Evolutionary conservation across 2,888 invertebrate genomes (phyloP), one percentile per base, ranked within the genome.

Genomic region (Drosophila merina): DNA sequence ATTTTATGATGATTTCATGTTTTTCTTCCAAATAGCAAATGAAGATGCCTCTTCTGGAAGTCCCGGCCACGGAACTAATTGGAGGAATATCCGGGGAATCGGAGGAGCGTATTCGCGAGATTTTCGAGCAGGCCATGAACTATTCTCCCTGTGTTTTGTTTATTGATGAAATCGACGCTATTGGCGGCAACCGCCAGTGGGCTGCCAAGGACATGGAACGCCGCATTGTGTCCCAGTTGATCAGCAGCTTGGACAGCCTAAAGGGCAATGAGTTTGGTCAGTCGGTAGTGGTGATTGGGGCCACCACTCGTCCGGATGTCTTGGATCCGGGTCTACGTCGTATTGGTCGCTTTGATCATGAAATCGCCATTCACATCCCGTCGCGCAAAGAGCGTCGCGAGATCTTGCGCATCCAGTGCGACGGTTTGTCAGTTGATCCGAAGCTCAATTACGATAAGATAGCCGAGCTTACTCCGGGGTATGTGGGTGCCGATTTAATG

Each of bases 121-220:
- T 99, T 10, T 99, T 99, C 92, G 96, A 97, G 40, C 94, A 96
- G 88, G 98, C 98, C 1, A 97, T 97, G 3, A 91, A 92, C 62
- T 91, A 93, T 62, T 94, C 96, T 8, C 97, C 97, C 0, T 96
- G 97, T 90, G 94, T 99, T 10, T 92, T 99, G 40, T 98, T 99
- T 89, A 95, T 99, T 72, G 99, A 99, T 92, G 98, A 99, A 93
- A 97, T 99, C 68, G 99, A 99, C 93, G 95, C 97, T n/a, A 96
- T 99, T 48, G 97, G 97, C 33, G 96, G 96, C 4, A 97, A 97
- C 90, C 93, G 98, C 88, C 95, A 97, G 60, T 95, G 95, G 83
- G 97, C 97, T 2, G 96, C 97, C 85, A 96, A 96, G 90, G 98
- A 98, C 88, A 99, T 99, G 99, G 98, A 99, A 90, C 94, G 96